A percentile compares a stretch with the other conserved stretches of the same genome.
These are phyloP conservation scores for Trachurus trachurus DNA, from an alignment of 2,797 vertebrate genomes.

Conservation along the genomic window DNA sequence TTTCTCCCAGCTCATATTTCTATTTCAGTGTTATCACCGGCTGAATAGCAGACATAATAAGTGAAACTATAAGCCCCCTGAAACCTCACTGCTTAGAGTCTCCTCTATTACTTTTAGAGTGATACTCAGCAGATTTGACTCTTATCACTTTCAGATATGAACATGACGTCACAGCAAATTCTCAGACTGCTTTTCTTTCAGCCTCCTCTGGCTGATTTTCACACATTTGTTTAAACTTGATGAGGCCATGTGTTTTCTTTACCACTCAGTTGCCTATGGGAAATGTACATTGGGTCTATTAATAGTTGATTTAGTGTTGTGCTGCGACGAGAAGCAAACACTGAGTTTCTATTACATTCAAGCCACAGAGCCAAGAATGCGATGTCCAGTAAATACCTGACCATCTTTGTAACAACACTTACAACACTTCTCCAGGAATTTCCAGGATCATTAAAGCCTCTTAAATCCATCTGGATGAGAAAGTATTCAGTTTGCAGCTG, in stretches of 20 bases:
- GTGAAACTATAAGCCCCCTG: not conserved
- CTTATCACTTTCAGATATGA: constrained; percentile 52
- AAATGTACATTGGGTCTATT: constrained; percentile 12
- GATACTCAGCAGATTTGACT: constrained; percentile 47
- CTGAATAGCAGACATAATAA: constrained; percentile 24
- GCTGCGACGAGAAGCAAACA: not conserved
- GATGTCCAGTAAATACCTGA: not conserved
- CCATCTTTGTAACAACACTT: no score
- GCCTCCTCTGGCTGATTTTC: constrained; percentile 1
- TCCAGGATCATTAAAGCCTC: not conserved
- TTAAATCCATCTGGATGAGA: no score
- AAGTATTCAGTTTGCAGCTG: no score
- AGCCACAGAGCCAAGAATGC: not conserved
- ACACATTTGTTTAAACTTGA: constrained; percentile 28
- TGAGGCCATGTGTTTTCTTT: constrained; percentile 37
- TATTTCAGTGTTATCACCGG: constrained; percentile 15
- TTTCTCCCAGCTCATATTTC: constrained; percentile 12
- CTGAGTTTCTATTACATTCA: no score
- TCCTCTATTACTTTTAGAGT: constrained; percentile 18
- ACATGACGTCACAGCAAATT: constrained; percentile 67
- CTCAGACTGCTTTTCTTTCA: constrained; percentile 61
- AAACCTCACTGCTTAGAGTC: not conserved
- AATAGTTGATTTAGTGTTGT: constrained; percentile 23
- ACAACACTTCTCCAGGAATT: not conserved
- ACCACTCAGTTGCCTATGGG: constrained; percentile 14